These are phyloP conservation scores for Caenorhabditis sinica DNA, from an alignment of 2,888 invertebrate species.

Conservation along the genomic window DNA sequence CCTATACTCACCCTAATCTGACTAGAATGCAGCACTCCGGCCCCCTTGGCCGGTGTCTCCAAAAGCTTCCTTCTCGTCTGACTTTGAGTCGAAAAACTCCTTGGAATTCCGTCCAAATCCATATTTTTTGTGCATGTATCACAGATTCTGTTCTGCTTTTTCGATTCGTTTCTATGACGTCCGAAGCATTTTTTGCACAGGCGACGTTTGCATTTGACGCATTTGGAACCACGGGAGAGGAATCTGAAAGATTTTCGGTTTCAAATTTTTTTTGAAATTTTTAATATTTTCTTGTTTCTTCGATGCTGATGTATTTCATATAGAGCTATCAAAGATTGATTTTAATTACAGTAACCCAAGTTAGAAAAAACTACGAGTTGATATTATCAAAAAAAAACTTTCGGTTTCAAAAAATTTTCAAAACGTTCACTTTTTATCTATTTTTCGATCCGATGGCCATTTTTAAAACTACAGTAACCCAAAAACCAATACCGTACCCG, in stretches of 20 bases:
- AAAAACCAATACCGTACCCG: conserved; percentile 53
- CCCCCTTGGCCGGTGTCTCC: conserved; percentile 63
- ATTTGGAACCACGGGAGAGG: conserved; percentile 71
- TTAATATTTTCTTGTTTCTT: not conserved
- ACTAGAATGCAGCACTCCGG: conserved; percentile 68
- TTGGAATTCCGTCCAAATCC: conserved; percentile 65
- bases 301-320: not conserved
- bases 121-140: conserved; percentile 75
- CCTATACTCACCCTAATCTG: conserved; percentile 65
- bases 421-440: not conserved
- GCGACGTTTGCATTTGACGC: conserved; percentile 75
- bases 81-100: conserved; percentile 67
- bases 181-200: conserved; percentile 83
- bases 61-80: conserved; percentile 65
- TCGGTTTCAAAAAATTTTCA: not conserved
- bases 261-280: not conserved
- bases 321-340: no score
- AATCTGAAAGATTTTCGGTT: conserved; percentile 47
- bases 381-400: not conserved
- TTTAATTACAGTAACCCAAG: no score
- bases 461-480: no score
- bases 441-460: not conserved
- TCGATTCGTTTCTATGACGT: conserved; percentile 71
- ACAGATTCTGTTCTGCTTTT: conserved; percentile 73
- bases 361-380: no score